phyloP scores from a whole-genome alignment of 1,140 invertebrate genomes.

The Drosophila nebulosa region DNA sequence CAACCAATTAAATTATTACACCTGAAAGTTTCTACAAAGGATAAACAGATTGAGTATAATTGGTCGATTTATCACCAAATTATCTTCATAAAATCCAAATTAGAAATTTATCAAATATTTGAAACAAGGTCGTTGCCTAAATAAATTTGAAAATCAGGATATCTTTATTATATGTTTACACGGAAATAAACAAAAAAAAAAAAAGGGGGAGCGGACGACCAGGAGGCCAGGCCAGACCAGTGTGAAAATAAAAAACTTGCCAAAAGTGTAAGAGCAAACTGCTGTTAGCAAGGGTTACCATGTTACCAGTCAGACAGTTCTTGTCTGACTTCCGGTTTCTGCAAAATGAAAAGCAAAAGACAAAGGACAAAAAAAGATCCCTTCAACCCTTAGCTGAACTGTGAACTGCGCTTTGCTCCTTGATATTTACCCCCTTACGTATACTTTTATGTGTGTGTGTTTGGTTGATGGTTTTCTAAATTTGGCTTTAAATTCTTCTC shows the following conservation, averaged over 20 bases:
- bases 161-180: slow-evolving; percentile 61
- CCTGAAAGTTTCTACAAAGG: no score
- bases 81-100: no score
- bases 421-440: background rate
- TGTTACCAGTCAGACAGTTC: background rate
- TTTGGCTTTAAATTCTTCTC: background rate
- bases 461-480: slow-evolving; percentile 1
- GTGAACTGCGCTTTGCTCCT: background rate
- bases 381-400: slow-evolving; percentile 26
- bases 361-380: slow-evolving; percentile 7
- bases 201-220: slow-evolving; percentile 11
- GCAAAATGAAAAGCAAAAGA: slow-evolving; percentile 21
- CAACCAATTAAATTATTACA: no score
- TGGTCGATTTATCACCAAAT: no score
- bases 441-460: background rate
- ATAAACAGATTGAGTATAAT: no score
- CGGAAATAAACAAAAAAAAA: slow-evolving; percentile 9
- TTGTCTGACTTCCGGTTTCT: slow-evolving; percentile 39
- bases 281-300: background rate
- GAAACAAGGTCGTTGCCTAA: slow-evolving; percentile 65
- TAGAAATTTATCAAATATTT: no score
- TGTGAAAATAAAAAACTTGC: slow-evolving; percentile 16
- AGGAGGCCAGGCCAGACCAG: slow-evolving; percentile 1
- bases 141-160: slow-evolving; percentile 73
- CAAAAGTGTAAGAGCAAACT: background rate